phyloP scores from a whole-genome alignment of 2,888 invertebrate genomes.

The Nomada fucata region DNA sequence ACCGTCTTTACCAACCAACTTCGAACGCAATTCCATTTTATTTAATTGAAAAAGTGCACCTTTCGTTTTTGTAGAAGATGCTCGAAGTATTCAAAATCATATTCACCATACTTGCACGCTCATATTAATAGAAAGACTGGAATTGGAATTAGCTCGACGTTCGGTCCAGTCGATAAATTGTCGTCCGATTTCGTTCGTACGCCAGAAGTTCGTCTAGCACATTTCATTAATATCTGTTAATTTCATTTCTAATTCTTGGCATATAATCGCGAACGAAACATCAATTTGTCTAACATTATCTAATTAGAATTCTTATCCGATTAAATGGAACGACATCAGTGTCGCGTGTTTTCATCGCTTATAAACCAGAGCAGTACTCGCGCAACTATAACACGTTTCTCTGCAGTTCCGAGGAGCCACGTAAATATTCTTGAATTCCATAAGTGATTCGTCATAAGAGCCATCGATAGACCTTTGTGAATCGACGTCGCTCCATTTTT shows the following conservation, averaged over 20 bases:
- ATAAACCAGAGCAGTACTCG: background rate
- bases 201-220: background rate
- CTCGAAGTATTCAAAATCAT: background rate
- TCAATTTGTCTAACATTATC: background rate
- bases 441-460: constrained; percentile 28
- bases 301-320: constrained; percentile 1
- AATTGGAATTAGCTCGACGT: constrained; percentile 20
- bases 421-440: background rate
- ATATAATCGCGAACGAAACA: background rate
- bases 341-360: background rate
- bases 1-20: constrained; percentile 21
- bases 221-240: background rate
- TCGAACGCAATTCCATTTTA: constrained; percentile 15
- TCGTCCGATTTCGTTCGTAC: background rate
- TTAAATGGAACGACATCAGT: background rate
- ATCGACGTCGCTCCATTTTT: constrained; percentile 28
- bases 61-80: background rate
- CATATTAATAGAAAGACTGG: constrained; percentile 10
- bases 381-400: constrained; percentile 13
- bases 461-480: constrained; percentile 24
- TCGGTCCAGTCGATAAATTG: constrained; percentile 42
- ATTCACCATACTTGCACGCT: background rate
- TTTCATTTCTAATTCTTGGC: background rate
- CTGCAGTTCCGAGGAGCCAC: constrained; percentile 12
- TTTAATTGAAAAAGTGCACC: background rate